Base-by-base conservation (phyloP, 2,888 invertebrate species). In the Glaucopsyche alexis region DNA sequence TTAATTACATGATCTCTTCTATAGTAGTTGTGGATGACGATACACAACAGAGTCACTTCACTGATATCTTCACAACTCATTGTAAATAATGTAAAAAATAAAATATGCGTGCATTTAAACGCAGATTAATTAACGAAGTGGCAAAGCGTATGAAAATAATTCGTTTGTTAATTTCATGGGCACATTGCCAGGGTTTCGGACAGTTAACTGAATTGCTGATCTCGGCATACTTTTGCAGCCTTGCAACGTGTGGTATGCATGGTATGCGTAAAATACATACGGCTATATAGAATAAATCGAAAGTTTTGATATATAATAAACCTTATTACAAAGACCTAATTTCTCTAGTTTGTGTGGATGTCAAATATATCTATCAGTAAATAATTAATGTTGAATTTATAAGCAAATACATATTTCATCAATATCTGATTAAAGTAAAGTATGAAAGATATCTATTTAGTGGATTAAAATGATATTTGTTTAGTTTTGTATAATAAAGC, bases 41-140 rank as follows among this genome's bases (percentile, higher is more conserved):
- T 69, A 2, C 49, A 69, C 49, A 69, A 47, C 14, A 69, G 49
- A 49, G 29, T 69, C 29, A 69, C 49, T 69, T 69, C 47, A 47
- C 45, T 49, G 47, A 69, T 69, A 19, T 69, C 69, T 19, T 69
- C 69, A 29, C 69, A 49, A 49, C 69, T 69, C 69, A 69, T 69
- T 14, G 60, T 60, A 60, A 6, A 7, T 29, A 60, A 60, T 29
- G 29, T 29, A 38, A 55, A 52, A 55, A 19, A 11, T 60, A n/a
- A n/a, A n/a, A 29, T 29, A 42, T 42, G 29, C 60, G 60, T 60
- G 60, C 60, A 60, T 29, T 60, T 60, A 60, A 60, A 13, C 9
- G 29, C 29, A 60, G 9, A 60, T 38, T 60, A 13, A 60, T 60
- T 60, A 38, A 38, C 60, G 14, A 60, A 60, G 29, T 60, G 60